Percentiles rank a stretch among this genome's conserved stretches.
These are phyloP conservation scores for Trichogramma dendrolimi DNA, from an alignment of 2,888 invertebrate species.

Conservation along the genomic window DNA sequence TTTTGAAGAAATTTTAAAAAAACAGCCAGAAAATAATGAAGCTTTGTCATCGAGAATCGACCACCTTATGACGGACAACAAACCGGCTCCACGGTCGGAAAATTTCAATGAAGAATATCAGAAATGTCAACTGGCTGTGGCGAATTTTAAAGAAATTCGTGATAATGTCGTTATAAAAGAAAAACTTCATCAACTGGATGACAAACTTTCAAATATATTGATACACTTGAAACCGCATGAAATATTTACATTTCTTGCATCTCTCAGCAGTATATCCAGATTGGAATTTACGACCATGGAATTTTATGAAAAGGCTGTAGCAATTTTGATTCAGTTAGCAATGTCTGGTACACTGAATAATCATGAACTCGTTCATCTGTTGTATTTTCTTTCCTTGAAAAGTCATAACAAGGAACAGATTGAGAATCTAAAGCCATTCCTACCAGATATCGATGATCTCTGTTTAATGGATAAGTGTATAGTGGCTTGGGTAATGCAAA, in stretches of 20 bases:
- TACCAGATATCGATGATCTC: slow-evolving; percentile 26
- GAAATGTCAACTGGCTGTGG: no score
- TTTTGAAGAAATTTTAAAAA: no score
- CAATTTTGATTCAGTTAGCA: neutral
- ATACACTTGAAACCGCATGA: neutral
- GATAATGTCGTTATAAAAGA: no score
- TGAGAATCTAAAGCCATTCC: slow-evolving; percentile 6
- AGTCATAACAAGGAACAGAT: slow-evolving; percentile 10
- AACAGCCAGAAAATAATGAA: no score
- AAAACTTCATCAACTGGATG: no score
- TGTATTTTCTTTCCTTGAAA: slow-evolving; percentile 25
- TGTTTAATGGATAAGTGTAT: slow-evolving; percentile 24
- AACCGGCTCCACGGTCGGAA: no score
- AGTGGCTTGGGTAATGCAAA: slow-evolving; percentile 25
- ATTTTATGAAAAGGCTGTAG: neutral
- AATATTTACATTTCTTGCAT: neutral
- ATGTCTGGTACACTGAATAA: slow-evolving; percentile 2
- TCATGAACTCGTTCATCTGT: slow-evolving; percentile 24
- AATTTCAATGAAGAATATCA: no score
- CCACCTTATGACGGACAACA: no score
- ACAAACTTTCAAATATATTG: no score
- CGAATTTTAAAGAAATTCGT: no score
- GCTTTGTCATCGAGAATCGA: no score
- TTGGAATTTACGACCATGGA: neutral
- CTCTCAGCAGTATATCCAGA: neutral